Evolutionary conservation across 2,888 invertebrate genomes (phyloP).

Genomic region (Campopleginae sp.): DNA sequence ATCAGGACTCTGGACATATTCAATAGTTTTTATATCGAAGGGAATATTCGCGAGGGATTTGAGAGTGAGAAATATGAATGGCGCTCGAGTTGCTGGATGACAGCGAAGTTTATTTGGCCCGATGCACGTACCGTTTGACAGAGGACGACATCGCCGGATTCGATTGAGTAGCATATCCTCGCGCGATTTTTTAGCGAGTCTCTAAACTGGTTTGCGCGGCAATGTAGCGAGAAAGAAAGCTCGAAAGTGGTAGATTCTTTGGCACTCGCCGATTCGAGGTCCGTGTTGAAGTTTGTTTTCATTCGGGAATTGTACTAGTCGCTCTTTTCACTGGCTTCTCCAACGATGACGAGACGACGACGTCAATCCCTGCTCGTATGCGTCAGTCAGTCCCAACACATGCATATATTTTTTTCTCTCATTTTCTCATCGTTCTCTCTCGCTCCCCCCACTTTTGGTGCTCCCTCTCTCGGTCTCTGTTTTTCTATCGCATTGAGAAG

Average conservation of each 20-base stretch:
- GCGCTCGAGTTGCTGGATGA: neutral
- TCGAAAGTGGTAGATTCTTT: neutral
- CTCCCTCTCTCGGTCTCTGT: neutral
- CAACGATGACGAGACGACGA: constrained; percentile 7
- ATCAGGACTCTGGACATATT: neutral
- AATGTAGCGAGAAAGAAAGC: neutral
- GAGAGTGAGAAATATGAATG: neutral
- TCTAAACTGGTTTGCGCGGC: neutral
- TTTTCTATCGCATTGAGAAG: neutral
- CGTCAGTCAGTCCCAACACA: neutral
- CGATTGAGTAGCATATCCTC: constrained; percentile 28
- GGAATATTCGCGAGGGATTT: neutral
- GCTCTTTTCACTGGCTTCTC: constrained; percentile 57
- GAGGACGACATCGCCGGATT: constrained; percentile 32
- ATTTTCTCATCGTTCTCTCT: neutral
- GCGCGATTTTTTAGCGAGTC: constrained; percentile 1
- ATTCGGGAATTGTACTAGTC: neutral
- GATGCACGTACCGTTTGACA: constrained; percentile 52
- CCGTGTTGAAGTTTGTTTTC: neutral
- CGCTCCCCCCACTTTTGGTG: neutral
- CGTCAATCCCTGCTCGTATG: neutral
- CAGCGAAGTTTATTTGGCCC: neutral
- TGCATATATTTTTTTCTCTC: constrained; percentile 6
- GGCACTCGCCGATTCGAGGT: neutral
- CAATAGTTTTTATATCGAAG: neutral